phyloP scores from a whole-genome alignment of 2,797 vertebrate species.

The Tangara arthus region DNA sequence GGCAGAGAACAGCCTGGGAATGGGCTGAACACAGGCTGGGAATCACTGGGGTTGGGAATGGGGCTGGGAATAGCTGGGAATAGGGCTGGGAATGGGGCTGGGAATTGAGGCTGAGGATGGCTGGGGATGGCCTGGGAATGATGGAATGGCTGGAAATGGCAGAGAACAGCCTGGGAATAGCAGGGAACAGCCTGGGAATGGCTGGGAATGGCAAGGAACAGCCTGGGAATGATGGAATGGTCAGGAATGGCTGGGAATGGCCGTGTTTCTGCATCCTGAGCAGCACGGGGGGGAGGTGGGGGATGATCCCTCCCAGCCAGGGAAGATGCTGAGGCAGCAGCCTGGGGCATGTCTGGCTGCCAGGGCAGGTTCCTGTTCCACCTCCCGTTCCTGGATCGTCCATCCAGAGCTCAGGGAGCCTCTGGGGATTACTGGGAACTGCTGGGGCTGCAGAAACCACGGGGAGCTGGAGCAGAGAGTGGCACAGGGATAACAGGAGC shows the following conservation, averaged over 20 bases:
- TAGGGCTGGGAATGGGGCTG: no score
- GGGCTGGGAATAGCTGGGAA: not conserved
- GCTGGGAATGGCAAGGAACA: not conserved
- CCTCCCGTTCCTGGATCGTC: not conserved
- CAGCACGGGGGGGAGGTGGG: not conserved
- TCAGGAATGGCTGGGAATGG: no score
- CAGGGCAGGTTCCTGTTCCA: not conserved
- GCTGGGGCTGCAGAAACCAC: not conserved
- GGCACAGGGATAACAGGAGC: no score
- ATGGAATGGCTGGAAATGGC: no score
- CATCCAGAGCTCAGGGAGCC: not conserved
- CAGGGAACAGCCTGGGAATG: no score
- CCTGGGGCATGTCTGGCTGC: not conserved
- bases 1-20: no score
- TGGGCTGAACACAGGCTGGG: no score
- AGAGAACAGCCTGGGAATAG: not conserved
- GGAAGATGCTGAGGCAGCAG: not conserved
- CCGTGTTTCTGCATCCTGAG: rapidly evolving
- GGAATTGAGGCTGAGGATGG: no score
- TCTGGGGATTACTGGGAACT: not conserved
- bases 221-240: not conserved
- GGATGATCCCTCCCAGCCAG: not conserved
- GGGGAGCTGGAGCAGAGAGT: no score
- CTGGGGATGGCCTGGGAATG: not conserved
- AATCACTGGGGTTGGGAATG: no score